Base-by-base conservation (phyloP, 2,888 invertebrate species). In the Torymus tubicola region DNA sequence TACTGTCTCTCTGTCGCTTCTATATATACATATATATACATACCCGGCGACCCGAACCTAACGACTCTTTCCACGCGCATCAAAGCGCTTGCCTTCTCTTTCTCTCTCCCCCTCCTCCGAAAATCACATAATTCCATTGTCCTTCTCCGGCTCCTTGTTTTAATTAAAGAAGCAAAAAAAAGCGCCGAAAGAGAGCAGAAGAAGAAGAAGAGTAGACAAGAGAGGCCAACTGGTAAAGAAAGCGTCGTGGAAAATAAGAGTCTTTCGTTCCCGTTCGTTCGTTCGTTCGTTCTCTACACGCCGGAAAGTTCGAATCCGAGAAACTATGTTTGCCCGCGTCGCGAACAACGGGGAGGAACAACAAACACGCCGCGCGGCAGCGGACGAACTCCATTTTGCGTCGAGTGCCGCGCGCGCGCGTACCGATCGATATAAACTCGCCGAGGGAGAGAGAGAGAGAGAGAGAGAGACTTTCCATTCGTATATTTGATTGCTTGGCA, bases 401-500 rank as follows among this genome's bases (percentile, higher is more conserved):
- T 84, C 84, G 86, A 85, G 86, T 86, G 86, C 84, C 85, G 42
- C 42, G 42, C 42, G 42, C 31, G 31, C 31, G 31, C 42, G 42
- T 70, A 58, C 69, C 79, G 74, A 82, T 84, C 84, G 78, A 83
- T 82, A 80, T 68, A 63, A 68, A 73, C 61, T 68, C 84, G 77
- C 87, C 88, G 87, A 88, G 42, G 8, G 42, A 8, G 42, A 42
- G 42, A 31, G 31, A 31, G 24, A 24, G 24, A 24, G 24, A 3
- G 24, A 31, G 42, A 42, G 42, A 42, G 42, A 42, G 89, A 88
- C 89, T 89, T 89, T 89, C 88, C 88, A 88, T 88, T 90, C 89
- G 88, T 89, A 90, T 89, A 89, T 89, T 89, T 88, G 89, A 90
- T 90, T 89, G 89, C 88, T 90, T 86, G 89, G 86, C 89, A 90